Percentiles rank a stretch among this genome's conserved stretches.
Evolutionary conservation across 2,797 vertebrate species (phyloP).

Genomic region (Amblyopsis hoosieri): DNA sequence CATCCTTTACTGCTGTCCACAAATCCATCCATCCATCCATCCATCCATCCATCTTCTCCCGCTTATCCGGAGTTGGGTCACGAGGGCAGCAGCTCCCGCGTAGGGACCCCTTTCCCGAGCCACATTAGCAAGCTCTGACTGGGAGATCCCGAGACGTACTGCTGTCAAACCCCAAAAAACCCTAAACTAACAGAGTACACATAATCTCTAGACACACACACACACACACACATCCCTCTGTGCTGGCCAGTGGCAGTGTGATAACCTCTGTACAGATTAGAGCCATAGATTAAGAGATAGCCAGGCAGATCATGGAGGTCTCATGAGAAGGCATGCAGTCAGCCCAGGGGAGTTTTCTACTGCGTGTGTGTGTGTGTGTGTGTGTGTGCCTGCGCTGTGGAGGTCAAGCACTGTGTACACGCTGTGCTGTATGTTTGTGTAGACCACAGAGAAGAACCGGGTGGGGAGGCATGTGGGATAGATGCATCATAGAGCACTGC

Average conservation of each 20-base stretch:
- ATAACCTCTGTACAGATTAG: slow-evolving; percentile 74
- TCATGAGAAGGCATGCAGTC: slow-evolving; percentile 59
- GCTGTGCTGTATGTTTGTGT: slow-evolving; percentile 3
- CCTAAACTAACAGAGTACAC: neutral
- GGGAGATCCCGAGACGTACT: too few species aligned
- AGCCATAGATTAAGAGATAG: slow-evolving; percentile 75
- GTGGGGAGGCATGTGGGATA: slow-evolving; percentile 57
- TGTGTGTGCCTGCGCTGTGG: slow-evolving; percentile 17
- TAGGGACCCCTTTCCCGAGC: too few species aligned
- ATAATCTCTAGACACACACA: slow-evolving; percentile 28
- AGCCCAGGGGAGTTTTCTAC: slow-evolving; percentile 29
- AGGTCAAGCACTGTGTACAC: slow-evolving; percentile 35
- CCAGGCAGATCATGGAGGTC: slow-evolving; percentile 65
- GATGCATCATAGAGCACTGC: slow-evolving; percentile 73
- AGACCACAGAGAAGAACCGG: slow-evolving; percentile 6
- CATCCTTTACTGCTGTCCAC: too few species aligned
- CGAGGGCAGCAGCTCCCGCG: too few species aligned
- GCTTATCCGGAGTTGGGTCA: too few species aligned
- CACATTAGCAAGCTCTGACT: too few species aligned
- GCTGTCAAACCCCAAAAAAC: too few species aligned
- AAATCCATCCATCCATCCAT: too few species aligned
- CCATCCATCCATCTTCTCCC: too few species aligned
- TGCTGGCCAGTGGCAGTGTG: slow-evolving; percentile 60
- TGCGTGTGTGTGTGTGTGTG: slow-evolving; percentile 17
- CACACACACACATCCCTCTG: slow-evolving; percentile 28